Base-by-base conservation (phyloP, 2,888 invertebrate genomes). In the Monochamus alternatus region DNA sequence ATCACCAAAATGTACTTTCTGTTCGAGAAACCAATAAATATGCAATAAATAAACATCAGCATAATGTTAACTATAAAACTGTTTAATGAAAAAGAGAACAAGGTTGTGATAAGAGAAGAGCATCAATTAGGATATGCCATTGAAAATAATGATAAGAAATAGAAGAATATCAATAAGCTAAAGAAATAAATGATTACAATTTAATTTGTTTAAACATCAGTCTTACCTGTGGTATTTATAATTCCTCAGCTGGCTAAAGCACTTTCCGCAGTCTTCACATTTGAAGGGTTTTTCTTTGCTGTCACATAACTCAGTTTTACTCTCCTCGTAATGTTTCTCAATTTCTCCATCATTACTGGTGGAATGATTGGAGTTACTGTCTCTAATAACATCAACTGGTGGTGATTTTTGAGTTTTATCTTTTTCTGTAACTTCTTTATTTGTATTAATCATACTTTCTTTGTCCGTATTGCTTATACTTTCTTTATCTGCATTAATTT, bases 221-320 rank as follows among this genome's bases (percentile, higher is more conserved):
- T 3, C 84, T 84, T 84, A 89, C 89, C 89, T 86, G 87, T 96
- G 96, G 86, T 96, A 96, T 89, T 95, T 95, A 88, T 93, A 96
- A 89, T 96, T 96, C 59, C 96, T 91, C 70, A 96, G 89, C 87
- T 96, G 96, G 0, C 95, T 95, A 88, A 96, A 96, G 59, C 93
- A 93, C 87, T 96, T 96, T 66, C 93, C 93, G 85, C 96, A 96
- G 81, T 95, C 95, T 31, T 90, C 90, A 86, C 96, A 96, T 83
- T 93, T 94, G 81, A 94, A 94, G 12, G 90, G 90, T 83, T 92
- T 92, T 80, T 90, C 81, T 71, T 85, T 86, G 55, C 78, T 77
- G 32, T 70, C 63, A 60, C 77, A 62, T 3, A 67, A 55, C 22
- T 76, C 75, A 31, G 55, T 55, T 67, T 69, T 81, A 59, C 73